Evolutionary conservation across 1,140 invertebrate species (phyloP).

Genomic region (Epicauta chinensis): DNA sequence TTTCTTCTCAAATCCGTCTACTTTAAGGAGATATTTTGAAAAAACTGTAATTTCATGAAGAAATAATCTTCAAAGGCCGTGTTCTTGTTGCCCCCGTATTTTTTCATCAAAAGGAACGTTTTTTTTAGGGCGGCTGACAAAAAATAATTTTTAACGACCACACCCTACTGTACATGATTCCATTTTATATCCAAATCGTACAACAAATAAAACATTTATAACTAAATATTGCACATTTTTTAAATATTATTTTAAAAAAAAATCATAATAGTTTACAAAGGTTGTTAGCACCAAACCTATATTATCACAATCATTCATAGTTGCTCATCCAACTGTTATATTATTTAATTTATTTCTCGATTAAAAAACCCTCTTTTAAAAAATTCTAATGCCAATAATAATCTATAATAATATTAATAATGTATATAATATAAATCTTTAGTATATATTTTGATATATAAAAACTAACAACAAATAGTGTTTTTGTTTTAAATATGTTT

Average conservation of each 20-base stretch:
- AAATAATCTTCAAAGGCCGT: too few species aligned
- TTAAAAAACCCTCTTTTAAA: too few species aligned
- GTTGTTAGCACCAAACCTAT: constrained; percentile 40
- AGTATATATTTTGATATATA: constrained; percentile 33
- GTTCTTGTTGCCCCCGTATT: too few species aligned
- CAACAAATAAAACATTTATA: constrained; percentile 20
- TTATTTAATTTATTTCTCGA: constrained; percentile 13
- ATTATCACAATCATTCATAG: constrained; percentile 38
- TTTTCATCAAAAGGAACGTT: too few species aligned
- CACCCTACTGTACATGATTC: constrained; percentile 21
- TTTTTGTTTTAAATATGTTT: constrained; percentile 4
- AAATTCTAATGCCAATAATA: constrained; percentile 26
- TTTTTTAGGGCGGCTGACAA: too few species aligned
- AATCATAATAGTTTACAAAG: constrained; percentile 1
- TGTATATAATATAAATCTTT: constrained; percentile 29
- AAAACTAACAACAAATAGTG: constrained; percentile 31
- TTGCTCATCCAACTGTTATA: constrained; percentile 25
- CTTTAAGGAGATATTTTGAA: too few species aligned
- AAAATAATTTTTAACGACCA: too few species aligned
- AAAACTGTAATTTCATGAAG: too few species aligned
- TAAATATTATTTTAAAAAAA: constrained; percentile 20
- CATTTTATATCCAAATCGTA: constrained; percentile 13
- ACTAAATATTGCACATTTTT: constrained; percentile 36
- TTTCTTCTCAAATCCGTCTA: too few species aligned
- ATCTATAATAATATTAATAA: too few species aligned